Evolutionary conservation across 2,888 invertebrate genomes (phyloP).

Genomic region (Enchytraeus crypticus): DNA sequence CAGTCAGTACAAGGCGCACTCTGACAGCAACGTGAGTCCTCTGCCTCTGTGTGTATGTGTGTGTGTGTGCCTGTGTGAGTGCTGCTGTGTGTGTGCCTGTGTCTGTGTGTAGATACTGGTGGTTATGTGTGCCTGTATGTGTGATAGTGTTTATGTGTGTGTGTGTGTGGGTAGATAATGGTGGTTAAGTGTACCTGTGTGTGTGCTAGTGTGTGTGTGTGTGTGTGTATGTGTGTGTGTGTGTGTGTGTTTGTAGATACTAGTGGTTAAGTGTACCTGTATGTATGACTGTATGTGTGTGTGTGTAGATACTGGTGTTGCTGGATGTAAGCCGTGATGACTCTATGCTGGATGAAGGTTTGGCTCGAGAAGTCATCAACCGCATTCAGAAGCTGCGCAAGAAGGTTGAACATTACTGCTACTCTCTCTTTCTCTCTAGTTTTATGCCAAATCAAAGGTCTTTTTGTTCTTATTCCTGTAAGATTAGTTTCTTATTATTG

Average conservation of each 20-base stretch:
- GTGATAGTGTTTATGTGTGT: too few species aligned
- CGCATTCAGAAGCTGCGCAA: conserved; percentile 91
- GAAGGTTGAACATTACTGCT: conserved; percentile 53
- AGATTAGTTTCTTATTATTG: background rate
- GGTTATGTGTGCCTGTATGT: too few species aligned
- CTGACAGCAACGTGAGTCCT: conserved; percentile 62
- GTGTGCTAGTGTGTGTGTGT: too few species aligned
- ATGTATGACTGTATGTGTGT: too few species aligned
- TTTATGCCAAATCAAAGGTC: background rate
- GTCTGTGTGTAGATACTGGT: background rate
- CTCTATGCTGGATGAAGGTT: conserved; percentile 83
- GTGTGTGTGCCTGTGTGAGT: background rate
- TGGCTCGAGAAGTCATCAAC: conserved; percentile 89
- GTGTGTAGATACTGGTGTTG: conserved; percentile 62
- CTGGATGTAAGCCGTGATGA: conserved; percentile 81
- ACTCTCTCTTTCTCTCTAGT: background rate
- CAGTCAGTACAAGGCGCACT: conserved; percentile 70
- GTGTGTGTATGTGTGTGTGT: too few species aligned
- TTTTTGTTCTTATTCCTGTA: background rate
- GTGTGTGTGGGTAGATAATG: too few species aligned
- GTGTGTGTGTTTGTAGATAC: too few species aligned
- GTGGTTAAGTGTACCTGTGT: too few species aligned
- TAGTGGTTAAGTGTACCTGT: too few species aligned
- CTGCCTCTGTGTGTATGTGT: background rate
- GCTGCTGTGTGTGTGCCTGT: background rate